These are phyloP conservation scores for Drosophila robusta DNA, from an alignment of 2,888 invertebrate species.

Conservation along the genomic window DNA sequence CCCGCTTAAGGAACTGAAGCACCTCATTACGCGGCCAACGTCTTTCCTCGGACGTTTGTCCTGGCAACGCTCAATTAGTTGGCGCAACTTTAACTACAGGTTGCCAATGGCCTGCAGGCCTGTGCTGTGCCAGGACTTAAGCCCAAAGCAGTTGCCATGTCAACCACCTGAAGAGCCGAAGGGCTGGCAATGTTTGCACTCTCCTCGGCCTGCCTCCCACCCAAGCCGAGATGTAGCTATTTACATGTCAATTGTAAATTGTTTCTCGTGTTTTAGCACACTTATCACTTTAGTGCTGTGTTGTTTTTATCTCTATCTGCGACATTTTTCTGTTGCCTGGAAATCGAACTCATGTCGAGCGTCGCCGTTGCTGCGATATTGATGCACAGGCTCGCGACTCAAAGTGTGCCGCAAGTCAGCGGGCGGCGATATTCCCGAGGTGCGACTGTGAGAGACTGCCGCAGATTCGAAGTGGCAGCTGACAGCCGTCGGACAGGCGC, in stretches of 20 bases:
- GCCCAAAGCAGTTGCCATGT: constrained; percentile 43
- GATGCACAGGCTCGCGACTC: constrained; percentile 46
- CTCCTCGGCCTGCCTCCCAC: neutral
- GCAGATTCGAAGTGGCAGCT: constrained; percentile 66
- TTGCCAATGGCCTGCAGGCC: neutral
- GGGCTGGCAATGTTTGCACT: neutral
- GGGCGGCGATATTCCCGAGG: constrained; percentile 53
- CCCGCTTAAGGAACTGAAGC: constrained; percentile 16
- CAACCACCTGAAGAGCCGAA: constrained; percentile 16
- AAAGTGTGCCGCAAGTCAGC: constrained; percentile 25
- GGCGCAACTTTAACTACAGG: constrained; percentile 32
- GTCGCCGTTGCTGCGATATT: constrained; percentile 46
- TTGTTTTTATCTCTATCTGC: constrained; percentile 39
- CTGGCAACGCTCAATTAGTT: constrained; percentile 53
- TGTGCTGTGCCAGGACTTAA: neutral
- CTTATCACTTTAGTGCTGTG: constrained; percentile 73
- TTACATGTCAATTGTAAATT: constrained; percentile 78
- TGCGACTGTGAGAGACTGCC: constrained; percentile 64
- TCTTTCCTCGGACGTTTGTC: constrained; percentile 32
- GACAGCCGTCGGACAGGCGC: constrained; percentile 21
- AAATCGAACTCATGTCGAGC: constrained; percentile 71
- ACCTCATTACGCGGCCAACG: constrained; percentile 32
- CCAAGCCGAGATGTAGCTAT: constrained; percentile 33
- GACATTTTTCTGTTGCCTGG: constrained; percentile 35
- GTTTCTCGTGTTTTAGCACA: constrained; percentile 71